A percentile compares a stretch with the other conserved stretches of the same genome.
These are phyloP conservation scores for Oncopodura yosiiana DNA, from an alignment of 1,140 invertebrate genomes.

Conservation along the genomic window DNA sequence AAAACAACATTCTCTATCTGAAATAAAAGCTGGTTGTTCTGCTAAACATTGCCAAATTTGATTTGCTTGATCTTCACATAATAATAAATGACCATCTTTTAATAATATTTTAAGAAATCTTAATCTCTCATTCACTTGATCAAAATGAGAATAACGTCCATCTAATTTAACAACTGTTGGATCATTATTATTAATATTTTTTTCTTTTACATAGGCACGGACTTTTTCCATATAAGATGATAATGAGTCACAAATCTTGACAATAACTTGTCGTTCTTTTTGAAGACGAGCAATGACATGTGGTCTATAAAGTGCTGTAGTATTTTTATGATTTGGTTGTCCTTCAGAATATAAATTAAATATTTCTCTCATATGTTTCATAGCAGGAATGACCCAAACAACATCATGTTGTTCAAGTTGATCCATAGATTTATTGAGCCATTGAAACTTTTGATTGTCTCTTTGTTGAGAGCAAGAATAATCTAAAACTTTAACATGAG, in stretches of 20 bases:
- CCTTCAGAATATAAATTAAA: conserved; percentile 81
- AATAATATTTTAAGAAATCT: conserved; percentile 85
- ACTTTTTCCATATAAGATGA: conserved; percentile 84
- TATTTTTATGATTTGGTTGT: conserved; percentile 57
- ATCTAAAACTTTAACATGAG: conserved; percentile 95
- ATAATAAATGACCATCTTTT: conserved; percentile 87
- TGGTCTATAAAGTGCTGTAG: conserved; percentile 48
- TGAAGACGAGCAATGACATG: conserved; percentile 84
- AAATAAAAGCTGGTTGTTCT: conserved; percentile 79
- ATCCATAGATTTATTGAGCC: conserved; percentile 91
- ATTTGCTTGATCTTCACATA: conserved; percentile 91
- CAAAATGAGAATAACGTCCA: conserved; percentile 78
- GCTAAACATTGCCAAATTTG: conserved; percentile 95
- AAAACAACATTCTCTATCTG: conserved; percentile 92
- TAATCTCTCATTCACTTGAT: conserved; percentile 87
- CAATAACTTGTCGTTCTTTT: conserved; percentile 81
- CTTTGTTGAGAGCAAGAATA: conserved; percentile 92
- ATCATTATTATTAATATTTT: conserved; percentile 46
- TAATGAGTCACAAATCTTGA: conserved; percentile 86
- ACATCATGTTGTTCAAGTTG: conserved; percentile 74
- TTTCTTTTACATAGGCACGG: conserved; percentile 56
- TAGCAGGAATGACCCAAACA: conserved; percentile 82
- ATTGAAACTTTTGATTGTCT: conserved; percentile 89
- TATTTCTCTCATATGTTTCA: conserved; percentile 93
- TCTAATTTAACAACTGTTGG: conserved; percentile 73